Evolutionary conservation across 2,797 vertebrate genomes (phyloP).

Genomic region (Pampus argenteus): DNA sequence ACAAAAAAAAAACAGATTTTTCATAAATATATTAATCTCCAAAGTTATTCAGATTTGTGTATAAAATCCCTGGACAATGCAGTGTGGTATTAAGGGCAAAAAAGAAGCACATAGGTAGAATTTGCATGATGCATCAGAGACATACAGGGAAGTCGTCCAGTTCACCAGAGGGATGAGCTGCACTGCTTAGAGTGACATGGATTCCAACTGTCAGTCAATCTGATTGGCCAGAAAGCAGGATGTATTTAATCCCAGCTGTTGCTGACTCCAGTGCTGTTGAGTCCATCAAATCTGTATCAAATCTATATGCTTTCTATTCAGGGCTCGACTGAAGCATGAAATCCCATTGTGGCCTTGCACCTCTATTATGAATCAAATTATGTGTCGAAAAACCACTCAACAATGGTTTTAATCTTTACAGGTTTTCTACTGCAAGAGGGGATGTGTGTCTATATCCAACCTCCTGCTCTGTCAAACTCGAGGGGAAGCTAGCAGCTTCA

Average conservation of each 20-base stretch:
- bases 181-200: conserved; percentile 48
- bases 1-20: background rate
- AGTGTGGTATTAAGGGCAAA: conserved; percentile 38
- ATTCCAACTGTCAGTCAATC: conserved; percentile 71
- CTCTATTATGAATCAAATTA: conserved; percentile 46
- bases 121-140: conserved; percentile 24
- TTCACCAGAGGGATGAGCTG: conserved; percentile 54
- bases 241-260: conserved; percentile 68
- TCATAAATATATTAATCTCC: conserved; percentile 42
- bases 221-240: conserved; percentile 72
- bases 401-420: conserved; percentile 41
- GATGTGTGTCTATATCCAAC: conserved; percentile 4
- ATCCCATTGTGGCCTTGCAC: conserved; percentile 47
- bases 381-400: conserved; percentile 25
- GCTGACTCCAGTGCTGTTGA: conserved; percentile 60
- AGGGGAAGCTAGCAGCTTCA: background rate
- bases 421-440: conserved; percentile 16
- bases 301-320: conserved; percentile 63
- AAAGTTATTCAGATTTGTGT: conserved; percentile 49
- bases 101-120: conserved; percentile 41
- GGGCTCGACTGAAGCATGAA: conserved; percentile 25
- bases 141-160: conserved; percentile 22
- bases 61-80: conserved; percentile 41
- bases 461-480: conserved; percentile 19
- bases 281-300: conserved; percentile 70